Conservation (phyloP, 2,888 invertebrate genomes). For the Gastracanthus pulcherrimus region DNA sequence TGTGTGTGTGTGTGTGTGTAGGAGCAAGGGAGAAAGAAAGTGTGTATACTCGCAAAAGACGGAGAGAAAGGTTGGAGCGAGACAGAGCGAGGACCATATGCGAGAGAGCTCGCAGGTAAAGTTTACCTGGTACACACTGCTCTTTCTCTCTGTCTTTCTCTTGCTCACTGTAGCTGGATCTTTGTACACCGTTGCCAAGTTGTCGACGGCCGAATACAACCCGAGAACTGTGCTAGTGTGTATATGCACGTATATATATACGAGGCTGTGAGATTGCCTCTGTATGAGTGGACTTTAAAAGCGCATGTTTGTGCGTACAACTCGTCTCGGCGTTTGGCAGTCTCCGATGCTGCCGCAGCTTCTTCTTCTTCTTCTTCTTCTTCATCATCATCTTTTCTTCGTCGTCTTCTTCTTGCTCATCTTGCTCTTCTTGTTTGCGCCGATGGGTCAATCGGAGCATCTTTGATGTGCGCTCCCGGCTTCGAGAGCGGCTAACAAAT, state of each 20-base stretch:
- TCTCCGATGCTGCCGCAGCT: too few species aligned
- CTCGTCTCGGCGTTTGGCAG: background rate
- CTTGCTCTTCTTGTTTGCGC: background rate
- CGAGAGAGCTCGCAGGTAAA: background rate
- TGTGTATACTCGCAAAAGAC: too few species aligned
- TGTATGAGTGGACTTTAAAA: slow-evolving; percentile 13
- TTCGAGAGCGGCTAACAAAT: background rate
- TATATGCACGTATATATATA: background rate
- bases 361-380: background rate
- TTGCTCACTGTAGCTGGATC: slow-evolving; percentile 7
- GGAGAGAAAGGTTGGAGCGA: slow-evolving; percentile 47
- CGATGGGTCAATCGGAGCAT: slow-evolving; percentile 34
- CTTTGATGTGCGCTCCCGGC: background rate
- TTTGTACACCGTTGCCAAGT: slow-evolving; percentile 70
- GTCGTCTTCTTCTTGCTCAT: background rate
- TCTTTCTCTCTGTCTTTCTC: background rate
- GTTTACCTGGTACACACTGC: background rate
- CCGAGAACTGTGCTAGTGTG: background rate
- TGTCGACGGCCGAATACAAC: slow-evolving; percentile 59
- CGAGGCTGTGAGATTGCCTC: background rate
- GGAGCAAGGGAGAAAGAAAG: slow-evolving; percentile 51
- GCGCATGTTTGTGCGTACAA: slow-evolving; percentile 1
- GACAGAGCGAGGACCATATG: background rate
- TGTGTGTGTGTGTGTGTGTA: slow-evolving; percentile 19
- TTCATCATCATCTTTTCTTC: background rate